These are phyloP conservation scores for Ypsolopha sequella DNA, from an alignment of 2,888 invertebrate genomes.

Conservation along the genomic window DNA sequence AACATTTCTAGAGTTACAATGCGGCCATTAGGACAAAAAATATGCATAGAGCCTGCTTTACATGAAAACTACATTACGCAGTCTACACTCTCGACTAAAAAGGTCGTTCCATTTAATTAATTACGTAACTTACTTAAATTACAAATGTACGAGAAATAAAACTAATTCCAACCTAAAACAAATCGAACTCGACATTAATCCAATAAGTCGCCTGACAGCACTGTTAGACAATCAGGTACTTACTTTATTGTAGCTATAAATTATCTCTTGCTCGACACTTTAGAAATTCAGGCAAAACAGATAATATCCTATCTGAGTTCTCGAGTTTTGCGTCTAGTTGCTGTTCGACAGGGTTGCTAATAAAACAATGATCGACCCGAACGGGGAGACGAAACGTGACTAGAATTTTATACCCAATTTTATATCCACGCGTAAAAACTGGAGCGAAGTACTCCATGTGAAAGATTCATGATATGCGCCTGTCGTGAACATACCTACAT, in stretches of 20 bases:
- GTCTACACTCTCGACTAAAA: too few species aligned
- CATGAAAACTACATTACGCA: too few species aligned
- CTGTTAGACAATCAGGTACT: too few species aligned
- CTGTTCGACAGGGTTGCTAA: constrained; percentile 26
- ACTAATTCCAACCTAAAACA: too few species aligned
- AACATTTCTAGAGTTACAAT: too few species aligned
- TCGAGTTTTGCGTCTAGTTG: neutral
- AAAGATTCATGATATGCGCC: constrained; percentile 47
- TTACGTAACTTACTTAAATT: too few species aligned
- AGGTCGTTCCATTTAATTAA: too few species aligned
- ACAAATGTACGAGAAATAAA: too few species aligned
- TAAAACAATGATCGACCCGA: constrained; percentile 65
- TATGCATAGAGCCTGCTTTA: too few species aligned
- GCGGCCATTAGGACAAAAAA: too few species aligned
- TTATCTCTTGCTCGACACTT: neutral
- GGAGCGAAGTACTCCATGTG: constrained; percentile 27
- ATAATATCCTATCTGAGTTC: neutral
- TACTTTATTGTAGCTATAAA: neutral
- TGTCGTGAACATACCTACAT: constrained; percentile 11
- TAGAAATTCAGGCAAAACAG: neutral
- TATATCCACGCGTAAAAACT: constrained; percentile 51
- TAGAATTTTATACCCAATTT: constrained; percentile 53
- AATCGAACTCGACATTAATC: too few species aligned
- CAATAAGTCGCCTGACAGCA: too few species aligned
- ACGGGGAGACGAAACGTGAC: constrained; percentile 41